Evolutionary conservation across 1,140 invertebrate species (phyloP), one percentile per base, ranked within the genome.

Genomic region (Pachypsylla venusta): DNA sequence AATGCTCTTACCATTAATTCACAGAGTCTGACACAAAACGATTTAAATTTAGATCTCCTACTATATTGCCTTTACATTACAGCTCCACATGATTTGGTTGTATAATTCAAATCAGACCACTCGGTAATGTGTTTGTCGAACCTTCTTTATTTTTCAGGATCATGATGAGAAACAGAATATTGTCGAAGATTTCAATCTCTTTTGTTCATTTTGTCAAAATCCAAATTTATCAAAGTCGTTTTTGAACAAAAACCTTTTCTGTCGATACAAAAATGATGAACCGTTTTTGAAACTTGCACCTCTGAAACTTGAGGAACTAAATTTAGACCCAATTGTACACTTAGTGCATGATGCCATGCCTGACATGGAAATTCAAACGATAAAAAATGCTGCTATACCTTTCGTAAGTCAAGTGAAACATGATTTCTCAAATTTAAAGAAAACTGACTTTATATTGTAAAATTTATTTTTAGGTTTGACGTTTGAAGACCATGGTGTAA

Each of bases 251-350:
- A 19, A 25, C 5, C 26, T 25, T 7, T 55, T 55, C 54, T 25
- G 54, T 25, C 54, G 24, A 4, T 48, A 19, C 42, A 48, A 48
- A 22, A 5, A 22, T n/a, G 42, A 60, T 22, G 22, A 30, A 16
- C 20, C 59, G 3, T 30, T 30, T 19, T 40, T 60, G 2, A 54
- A 20, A 19, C 22, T 60, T 2, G 3, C 25, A 14, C 54, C 54
- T 13, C 55, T 60, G 19, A 57, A 57, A 25, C 14, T 60, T 20
- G 54, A 60, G 25, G 59, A 60, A 48, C 53, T 60, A 3, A 24
- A 60, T 20, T 20, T 56, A 22, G 59, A 60, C 7, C 57, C 57
- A 14, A 25, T 30, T 20, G 53, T 60, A 4, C 14, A 61, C 4
- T n/a, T 40, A 16, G 55, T 60, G 35, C 35, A 56, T 56, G 14